Conservation (phyloP, 2,888 invertebrate species). For the Leptothorax acervorum region DNA sequence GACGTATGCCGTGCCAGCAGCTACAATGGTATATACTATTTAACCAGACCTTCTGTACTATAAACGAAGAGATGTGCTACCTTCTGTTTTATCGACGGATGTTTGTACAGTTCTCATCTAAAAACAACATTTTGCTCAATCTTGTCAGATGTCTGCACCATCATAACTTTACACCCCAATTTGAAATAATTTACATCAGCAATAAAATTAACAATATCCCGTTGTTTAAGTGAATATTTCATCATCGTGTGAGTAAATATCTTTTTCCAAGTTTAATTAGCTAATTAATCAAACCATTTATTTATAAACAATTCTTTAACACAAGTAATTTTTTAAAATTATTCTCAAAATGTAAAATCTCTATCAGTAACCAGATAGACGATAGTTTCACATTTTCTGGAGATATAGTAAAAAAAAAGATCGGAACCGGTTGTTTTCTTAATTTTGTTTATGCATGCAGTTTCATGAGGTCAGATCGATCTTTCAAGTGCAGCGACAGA, state of each 20-base stretch:
- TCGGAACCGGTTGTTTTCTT: background rate
- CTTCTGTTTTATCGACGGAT: slow-evolving; percentile 65
- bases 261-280: background rate
- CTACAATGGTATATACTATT: background rate
- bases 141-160: slow-evolving; percentile 63
- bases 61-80: background rate
- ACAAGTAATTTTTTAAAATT: background rate
- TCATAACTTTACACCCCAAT: background rate
- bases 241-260: background rate
- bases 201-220: background rate
- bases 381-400: background rate
- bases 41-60: background rate
- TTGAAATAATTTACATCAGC: slow-evolving; percentile 5
- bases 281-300: background rate
- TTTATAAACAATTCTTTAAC: background rate
- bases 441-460: slow-evolving; percentile 22
- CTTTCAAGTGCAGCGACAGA: background rate
- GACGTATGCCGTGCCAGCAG: background rate
- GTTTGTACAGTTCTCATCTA: background rate
- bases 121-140: background rate
- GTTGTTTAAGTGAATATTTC: background rate
- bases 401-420: background rate
- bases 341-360: background rate
- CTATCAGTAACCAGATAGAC: background rate
- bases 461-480: background rate